Evolutionary conservation across 2,113 vertebrate genomes (phyloP), one percentile per base, ranked within the genome.

Genomic region (Okapia johnstoni): DNA sequence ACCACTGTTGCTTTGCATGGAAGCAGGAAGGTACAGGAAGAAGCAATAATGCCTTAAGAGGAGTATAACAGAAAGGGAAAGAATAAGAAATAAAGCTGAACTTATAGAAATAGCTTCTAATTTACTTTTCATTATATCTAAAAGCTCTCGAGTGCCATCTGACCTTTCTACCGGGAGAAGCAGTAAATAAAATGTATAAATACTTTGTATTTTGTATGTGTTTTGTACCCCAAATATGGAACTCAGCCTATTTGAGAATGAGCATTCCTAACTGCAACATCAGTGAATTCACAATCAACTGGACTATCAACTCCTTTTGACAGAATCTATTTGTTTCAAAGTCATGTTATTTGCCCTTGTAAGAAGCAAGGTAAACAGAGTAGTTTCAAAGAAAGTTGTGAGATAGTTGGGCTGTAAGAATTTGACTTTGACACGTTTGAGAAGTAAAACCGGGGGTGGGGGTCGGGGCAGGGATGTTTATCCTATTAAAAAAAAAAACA

Each of bases 271-370:
- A 40, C 21, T 91, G 48, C 16, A 85, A 30, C 55, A 70, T 85
- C 76, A 92, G 52, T 90, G 52, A 96, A 79, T 85, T 92, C 30
- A 90, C 73, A 89, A 88, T 81, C 60, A 88, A 66, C 66, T 55
- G 76, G 58, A 70, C n/a, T 93, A 6, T 88, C 83, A 94, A 28
- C 23, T 54, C 28, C 88, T 54, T 88, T 95, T 96, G 61, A 94
- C 60, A 85, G 46, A 84, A 23, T 55, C 66, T 92, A 1, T 92
- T 92, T 94, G 70, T 85, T 95, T 94, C 86, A 91, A 91, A 96
- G 61, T 91, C 46, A 77, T 58, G 48, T 80, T 91, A 81, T 88
- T 97, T 96, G 55, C 33, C 70, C 60, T 92, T 92, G 13, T 92
- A 84, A 93, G 80, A 84, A 92, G 46, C 26, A 88, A 79, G 87